Evolutionary conservation across 2,888 invertebrate species (phyloP).

Genomic region (Morpho deidamia): DNA sequence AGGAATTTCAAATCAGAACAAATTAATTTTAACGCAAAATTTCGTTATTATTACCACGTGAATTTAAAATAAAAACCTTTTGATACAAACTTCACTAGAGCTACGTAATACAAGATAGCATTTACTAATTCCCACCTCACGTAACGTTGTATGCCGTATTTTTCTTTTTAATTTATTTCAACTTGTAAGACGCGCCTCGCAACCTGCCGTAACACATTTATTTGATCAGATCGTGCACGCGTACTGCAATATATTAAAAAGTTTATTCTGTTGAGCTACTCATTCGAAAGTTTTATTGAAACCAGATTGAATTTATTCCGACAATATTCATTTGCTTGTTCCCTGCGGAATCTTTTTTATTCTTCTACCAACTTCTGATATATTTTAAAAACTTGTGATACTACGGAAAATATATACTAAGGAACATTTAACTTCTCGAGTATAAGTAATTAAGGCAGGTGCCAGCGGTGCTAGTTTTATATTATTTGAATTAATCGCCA

Average conservation of each 20-base stretch:
- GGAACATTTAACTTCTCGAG: too few relatives aligned
- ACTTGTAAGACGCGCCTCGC: neutral
- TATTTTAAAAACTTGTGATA: too few relatives aligned
- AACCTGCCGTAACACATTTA: slow-evolving; percentile 3
- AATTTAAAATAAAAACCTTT: neutral
- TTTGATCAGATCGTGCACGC: slow-evolving; percentile 3
- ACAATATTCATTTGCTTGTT: neutral
- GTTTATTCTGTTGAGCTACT: slow-evolving; percentile 1
- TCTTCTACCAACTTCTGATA: too few relatives aligned
- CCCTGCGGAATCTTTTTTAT: too few relatives aligned
- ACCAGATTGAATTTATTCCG: slow-evolving; percentile 4
- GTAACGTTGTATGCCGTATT: neutral
- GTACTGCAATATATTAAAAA: slow-evolving; percentile 5
- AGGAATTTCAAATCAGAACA: too few relatives aligned
- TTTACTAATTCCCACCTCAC: slow-evolving; percentile 7
- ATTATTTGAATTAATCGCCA: too few relatives aligned
- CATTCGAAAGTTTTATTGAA: slow-evolving; percentile 4
- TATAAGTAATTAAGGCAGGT: too few relatives aligned
- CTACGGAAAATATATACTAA: too few relatives aligned
- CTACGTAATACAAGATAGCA: slow-evolving; percentile 7
- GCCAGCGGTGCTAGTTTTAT: too few relatives aligned
- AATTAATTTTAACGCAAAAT: too few relatives aligned
- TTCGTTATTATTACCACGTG: too few relatives aligned
- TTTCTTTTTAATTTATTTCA: slow-evolving; percentile 5
- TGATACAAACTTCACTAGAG: neutral